Evolutionary conservation across 2,113 vertebrate species (phyloP).

Genomic region (Callospermophilus lateralis): DNA sequence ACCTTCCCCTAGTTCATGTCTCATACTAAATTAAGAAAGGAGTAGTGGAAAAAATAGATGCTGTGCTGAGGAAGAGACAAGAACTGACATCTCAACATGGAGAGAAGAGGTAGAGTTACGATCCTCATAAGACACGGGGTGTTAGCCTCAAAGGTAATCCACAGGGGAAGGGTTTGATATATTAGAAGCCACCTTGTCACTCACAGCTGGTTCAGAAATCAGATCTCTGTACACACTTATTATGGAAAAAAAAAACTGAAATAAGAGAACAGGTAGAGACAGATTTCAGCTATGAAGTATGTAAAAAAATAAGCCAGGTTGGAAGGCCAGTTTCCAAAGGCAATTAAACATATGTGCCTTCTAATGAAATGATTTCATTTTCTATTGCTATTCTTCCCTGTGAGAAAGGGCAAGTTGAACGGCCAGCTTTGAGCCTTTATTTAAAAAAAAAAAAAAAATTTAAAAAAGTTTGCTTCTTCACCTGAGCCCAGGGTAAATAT

Average conservation of each 20-base stretch:
- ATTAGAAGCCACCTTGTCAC: not conserved
- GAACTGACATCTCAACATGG: not conserved
- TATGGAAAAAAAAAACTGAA: not conserved
- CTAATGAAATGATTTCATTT: not conserved
- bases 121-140: accelerated
- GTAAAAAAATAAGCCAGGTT: not conserved
- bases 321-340: not conserved
- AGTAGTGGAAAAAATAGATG: not conserved
- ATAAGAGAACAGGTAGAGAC: not conserved
- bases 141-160: no score
- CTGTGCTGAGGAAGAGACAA: not conserved
- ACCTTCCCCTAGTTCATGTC: not conserved
- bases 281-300: not conserved
- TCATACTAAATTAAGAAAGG: not conserved
- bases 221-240: not conserved
- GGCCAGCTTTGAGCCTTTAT: not conserved
- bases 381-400: not conserved
- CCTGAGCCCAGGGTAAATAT: not conserved
- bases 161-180: not conserved
- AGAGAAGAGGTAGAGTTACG: not conserved
- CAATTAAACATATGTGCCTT: not conserved
- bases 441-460: not conserved
- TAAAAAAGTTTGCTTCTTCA: not conserved
- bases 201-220: not conserved
- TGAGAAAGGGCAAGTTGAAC: not conserved